Percentiles rank a stretch among this genome's conserved stretches.
These are phyloP conservation scores for western clawed frog (Xenopus tropicalis) DNA, from an alignment of 2,113 vertebrate genomes.

Conservation along the genomic window DNA sequence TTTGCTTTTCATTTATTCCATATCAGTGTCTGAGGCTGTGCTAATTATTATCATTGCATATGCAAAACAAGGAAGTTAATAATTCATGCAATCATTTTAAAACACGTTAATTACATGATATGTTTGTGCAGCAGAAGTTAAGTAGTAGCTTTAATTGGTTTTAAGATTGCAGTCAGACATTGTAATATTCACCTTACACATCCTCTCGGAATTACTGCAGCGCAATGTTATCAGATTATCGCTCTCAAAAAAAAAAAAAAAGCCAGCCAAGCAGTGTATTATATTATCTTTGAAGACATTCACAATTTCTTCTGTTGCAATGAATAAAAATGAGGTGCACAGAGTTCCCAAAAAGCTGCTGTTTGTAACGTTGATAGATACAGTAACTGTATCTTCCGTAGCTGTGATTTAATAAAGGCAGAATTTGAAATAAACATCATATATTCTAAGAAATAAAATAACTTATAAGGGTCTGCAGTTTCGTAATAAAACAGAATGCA, in stretches of 20 bases:
- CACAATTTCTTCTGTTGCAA: not conserved
- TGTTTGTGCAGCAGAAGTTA: not conserved
- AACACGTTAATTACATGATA: constrained; percentile 32
- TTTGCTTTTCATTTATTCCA: not conserved
- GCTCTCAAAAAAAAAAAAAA: not conserved
- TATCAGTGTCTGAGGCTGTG: not conserved
- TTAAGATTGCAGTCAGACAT: constrained; percentile 11
- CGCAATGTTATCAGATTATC: constrained; percentile 4
- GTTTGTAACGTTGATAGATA: not conserved
- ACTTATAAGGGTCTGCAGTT: too few relatives aligned
- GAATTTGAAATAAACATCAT: too few relatives aligned
- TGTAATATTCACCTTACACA: not conserved
- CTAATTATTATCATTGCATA: constrained; percentile 12
- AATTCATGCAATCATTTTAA: constrained; percentile 35
- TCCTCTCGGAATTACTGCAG: not conserved
- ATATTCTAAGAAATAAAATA: too few relatives aligned
- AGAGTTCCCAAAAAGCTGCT: too few relatives aligned
- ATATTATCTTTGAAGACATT: not conserved
- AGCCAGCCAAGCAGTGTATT: not conserved
- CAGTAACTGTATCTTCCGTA: not conserved
- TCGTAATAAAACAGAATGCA: too few relatives aligned
- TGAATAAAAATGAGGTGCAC: too few relatives aligned
- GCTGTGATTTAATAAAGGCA: too few relatives aligned
- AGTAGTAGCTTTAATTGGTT: constrained; percentile 21
- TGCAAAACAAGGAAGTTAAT: constrained; percentile 29